Evolutionary conservation across 2,113 vertebrate species (phyloP).

Genomic region (Saccopteryx leptura): DNA sequence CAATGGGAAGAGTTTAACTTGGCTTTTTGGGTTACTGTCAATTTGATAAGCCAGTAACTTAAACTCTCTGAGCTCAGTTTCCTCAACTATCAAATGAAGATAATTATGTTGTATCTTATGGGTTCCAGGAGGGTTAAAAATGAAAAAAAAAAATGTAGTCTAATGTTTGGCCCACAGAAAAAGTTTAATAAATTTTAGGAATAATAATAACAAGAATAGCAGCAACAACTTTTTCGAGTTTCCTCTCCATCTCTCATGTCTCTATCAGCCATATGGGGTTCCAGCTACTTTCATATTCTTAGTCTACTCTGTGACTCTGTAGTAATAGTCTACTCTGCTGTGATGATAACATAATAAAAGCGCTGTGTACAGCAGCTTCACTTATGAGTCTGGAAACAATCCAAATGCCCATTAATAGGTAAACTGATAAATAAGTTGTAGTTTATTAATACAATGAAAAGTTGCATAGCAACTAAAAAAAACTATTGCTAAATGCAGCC

Average conservation of each 20-base stretch:
- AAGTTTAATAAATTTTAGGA: neutral
- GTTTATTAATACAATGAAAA: neutral
- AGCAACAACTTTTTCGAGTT: neutral
- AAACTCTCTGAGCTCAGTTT: neutral
- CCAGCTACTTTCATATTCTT: neutral
- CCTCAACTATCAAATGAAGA: neutral
- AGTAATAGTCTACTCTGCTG: neutral
- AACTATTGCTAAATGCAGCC: neutral
- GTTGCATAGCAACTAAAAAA: neutral
- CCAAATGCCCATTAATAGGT: neutral
- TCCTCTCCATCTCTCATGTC: neutral
- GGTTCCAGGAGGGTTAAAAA: neutral
- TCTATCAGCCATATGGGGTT: neutral
- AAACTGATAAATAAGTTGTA: neutral
- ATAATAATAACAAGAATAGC: neutral
- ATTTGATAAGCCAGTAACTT: conserved; percentile 18
- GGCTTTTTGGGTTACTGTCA: neutral
- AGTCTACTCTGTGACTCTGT: neutral
- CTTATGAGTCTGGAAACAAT: neutral
- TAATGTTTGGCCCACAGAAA: neutral
- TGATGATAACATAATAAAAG: neutral
- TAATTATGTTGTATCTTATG: neutral
- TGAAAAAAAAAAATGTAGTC: neutral
- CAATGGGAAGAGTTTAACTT: neutral
- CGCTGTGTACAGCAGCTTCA: neutral